Evolutionary conservation across 2,797 vertebrate species (phyloP).

Genomic region (Platalea minor): DNA sequence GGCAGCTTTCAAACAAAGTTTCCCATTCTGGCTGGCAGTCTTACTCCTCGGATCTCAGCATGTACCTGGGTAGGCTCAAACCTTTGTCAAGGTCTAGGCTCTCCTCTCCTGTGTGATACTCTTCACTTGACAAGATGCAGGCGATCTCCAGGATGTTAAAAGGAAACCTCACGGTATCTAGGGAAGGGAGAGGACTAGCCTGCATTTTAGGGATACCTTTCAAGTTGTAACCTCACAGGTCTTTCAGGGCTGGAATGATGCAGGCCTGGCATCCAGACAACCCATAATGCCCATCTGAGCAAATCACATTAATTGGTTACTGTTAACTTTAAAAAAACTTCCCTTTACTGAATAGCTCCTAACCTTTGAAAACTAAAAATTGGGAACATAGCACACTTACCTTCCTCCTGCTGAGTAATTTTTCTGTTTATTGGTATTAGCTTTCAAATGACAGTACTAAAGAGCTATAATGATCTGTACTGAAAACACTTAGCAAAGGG

Average conservation of each 20-base stretch:
- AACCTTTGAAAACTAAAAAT: not conserved
- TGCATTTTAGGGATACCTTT: not conserved
- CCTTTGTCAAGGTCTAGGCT: not conserved
- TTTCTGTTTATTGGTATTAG: constrained; percentile 36
- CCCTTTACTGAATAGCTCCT: not conserved
- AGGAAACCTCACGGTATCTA: not conserved
- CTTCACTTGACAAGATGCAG: not conserved
- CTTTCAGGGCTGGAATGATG: not conserved
- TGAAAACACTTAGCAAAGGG: not conserved
- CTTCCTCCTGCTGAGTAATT: not conserved
- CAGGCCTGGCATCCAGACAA: not conserved
- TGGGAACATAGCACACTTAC: not conserved
- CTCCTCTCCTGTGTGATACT: not conserved
- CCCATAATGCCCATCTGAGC: not conserved
- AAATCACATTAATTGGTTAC: not conserved
- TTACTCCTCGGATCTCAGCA: not conserved
- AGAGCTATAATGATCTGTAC: constrained; percentile 16
- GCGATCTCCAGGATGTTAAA: not conserved
- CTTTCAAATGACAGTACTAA: constrained; percentile 28
- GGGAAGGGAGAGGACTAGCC: not conserved
- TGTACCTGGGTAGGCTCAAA: not conserved
- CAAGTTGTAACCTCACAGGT: not conserved
- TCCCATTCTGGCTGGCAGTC: not conserved
- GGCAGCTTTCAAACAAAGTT: not conserved
- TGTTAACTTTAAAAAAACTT: not conserved